Base-by-base conservation (phyloP, 2,888 invertebrate genomes). In the Drosophila borealis region DNA sequence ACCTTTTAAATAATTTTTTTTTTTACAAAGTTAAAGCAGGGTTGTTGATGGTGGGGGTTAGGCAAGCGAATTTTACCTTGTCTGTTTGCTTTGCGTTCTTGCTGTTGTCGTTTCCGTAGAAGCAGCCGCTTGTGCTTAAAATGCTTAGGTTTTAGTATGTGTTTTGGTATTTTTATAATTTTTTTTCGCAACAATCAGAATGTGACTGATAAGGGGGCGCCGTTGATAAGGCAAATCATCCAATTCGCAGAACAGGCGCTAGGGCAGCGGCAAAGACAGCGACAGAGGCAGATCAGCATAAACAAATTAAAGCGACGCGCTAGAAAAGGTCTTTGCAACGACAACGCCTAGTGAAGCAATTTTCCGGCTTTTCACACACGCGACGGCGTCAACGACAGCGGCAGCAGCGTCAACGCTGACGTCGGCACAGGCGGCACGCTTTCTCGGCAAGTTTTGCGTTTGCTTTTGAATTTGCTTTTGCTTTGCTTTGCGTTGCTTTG, bases 281-380 rank as follows among this genome's bases (percentile, higher is more conserved):
- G 29, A 10, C 10, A 19, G 19, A 44, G 34, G 17, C 36, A 44
- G 37, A 41, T 48, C 63, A 66, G 85, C 84, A 62, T 78, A 78
- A 81, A 74, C 81, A 81, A 83, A 54, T 50, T 39, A 59, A 57
- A 44, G 37, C 33, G 46, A 59, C 37, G 33, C 34, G 62, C 42
- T 48, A 33, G 41, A 56, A 57, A 64, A 54, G 53, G 53, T 65
- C 49, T 61, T 51, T 50, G 61, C 59, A 51, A 46, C 42, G 49
- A 41, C 63, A 39, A 62, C 49, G 63, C 48, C 56, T 19, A 37
- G 37, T 42, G 51, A 45, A 70, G 54, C 86, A 65, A 85, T 85
- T 80, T 80, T 80, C 85, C 80, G 82, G 87, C 82, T 85, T 81
- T 81, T 69, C 54, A 54, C 64, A 69, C 73, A 65, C 65, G 56